Percentiles rank a stretch among this genome's conserved stretches.
Conservation (phyloP, 2,113 vertebrate species). For the Cranoglanis bouderius region DNA sequence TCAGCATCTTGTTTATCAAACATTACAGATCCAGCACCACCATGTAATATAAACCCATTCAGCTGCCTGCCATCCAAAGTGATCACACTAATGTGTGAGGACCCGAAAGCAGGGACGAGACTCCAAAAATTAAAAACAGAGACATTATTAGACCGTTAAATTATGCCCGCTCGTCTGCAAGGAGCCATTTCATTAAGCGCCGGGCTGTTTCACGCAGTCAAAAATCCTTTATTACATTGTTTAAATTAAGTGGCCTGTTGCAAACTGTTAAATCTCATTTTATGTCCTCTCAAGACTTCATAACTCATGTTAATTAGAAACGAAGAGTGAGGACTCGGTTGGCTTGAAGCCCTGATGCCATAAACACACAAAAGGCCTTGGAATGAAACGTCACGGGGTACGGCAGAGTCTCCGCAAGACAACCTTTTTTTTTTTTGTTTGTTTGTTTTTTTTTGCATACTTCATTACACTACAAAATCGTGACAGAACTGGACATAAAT, state of each 20-base stretch:
- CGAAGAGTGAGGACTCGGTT: neutral
- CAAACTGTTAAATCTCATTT: constrained; percentile 46
- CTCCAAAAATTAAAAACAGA: neutral
- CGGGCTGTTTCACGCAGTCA: constrained; percentile 28
- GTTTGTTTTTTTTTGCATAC: constrained; percentile 11
- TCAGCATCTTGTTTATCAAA: neutral
- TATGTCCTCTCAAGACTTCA: constrained; percentile 31
- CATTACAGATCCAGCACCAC: neutral
- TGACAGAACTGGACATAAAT: neutral
- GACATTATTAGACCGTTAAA: constrained; percentile 11
- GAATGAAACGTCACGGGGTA: neutral
- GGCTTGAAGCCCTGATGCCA: neutral
- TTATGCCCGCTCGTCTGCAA: neutral
- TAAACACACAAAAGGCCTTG: constrained; percentile 1
- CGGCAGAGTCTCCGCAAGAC: neutral
- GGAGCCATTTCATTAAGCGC: constrained; percentile 36
- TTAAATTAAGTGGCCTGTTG: constrained; percentile 49
- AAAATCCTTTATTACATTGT: constrained; percentile 38
- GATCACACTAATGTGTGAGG: neutral
- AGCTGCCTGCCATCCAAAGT: neutral
- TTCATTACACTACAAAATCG: constrained; percentile 14
- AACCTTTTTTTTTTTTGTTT: neutral
- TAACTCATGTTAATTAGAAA: constrained; percentile 34
- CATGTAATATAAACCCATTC: neutral
- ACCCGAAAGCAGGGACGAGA: neutral